Evolutionary conservation across 2,797 vertebrate species (phyloP).

Genomic region (Sardinella longiceps): DNA sequence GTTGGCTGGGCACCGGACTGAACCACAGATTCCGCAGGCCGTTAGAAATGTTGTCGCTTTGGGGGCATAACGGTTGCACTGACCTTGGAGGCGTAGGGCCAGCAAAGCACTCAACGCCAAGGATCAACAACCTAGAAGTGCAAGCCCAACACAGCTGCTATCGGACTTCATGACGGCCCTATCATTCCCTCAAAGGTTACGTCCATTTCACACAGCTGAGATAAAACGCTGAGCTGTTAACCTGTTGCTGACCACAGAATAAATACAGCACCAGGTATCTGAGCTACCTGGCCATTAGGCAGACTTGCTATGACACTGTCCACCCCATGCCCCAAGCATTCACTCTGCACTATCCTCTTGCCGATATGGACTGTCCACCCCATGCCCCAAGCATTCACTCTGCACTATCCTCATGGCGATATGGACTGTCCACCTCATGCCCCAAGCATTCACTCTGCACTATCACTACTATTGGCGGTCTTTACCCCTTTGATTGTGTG

Average conservation of each 20-base stretch:
- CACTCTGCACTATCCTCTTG: too few relatives aligned
- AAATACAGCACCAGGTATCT: background rate
- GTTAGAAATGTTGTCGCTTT: background rate
- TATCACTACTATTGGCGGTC: too few relatives aligned
- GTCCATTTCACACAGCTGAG: slow-evolving; percentile 22
- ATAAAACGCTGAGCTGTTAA: slow-evolving; percentile 12
- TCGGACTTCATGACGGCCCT: slow-evolving; percentile 21
- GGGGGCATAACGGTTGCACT: background rate
- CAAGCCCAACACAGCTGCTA: slow-evolving; percentile 48
- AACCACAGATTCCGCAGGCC: background rate
- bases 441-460: too few relatives aligned
- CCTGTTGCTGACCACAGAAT: background rate
- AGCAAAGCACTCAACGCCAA: slow-evolving; percentile 26
- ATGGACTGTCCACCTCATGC: too few relatives aligned
- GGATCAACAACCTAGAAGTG: slow-evolving; percentile 36
- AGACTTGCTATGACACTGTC: too few relatives aligned
- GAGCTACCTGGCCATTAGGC: background rate
- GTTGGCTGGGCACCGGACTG: background rate
- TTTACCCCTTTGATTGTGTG: too few relatives aligned
- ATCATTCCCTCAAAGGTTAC: slow-evolving; percentile 45
- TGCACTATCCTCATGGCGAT: too few relatives aligned
- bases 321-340: too few relatives aligned
- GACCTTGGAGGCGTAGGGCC: background rate
- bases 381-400: too few relatives aligned
- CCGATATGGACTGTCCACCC: too few relatives aligned